A percentile compares a stretch with the other conserved stretches of the same genome.
phyloP scores from a whole-genome alignment of 2,113 vertebrate genomes.

The Lates calcarifer region DNA sequence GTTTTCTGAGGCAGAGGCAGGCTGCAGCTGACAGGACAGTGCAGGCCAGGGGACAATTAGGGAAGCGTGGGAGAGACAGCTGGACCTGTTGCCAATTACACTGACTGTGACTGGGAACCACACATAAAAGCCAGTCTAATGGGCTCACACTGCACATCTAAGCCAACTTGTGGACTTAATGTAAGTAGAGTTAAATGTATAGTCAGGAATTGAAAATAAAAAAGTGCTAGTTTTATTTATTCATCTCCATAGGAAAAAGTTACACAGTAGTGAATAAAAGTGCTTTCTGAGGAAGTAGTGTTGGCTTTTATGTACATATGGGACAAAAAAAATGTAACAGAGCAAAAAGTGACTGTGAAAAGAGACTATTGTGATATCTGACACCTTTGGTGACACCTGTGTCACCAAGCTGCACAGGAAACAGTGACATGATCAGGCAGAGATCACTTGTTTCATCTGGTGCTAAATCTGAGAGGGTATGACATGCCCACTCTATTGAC shows the following conservation, averaged over 20 bases:
- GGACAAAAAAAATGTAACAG: constrained; percentile 55
- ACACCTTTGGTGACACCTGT: no score
- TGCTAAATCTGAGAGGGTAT: constrained; percentile 9
- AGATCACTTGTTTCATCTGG: background rate
- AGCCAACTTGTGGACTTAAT: background rate
- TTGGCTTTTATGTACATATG: background rate
- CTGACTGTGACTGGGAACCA: constrained; percentile 31
- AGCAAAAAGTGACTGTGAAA: constrained; percentile 28
- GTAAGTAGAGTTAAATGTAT: background rate
- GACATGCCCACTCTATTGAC: background rate
- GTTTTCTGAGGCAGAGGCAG: constrained; percentile 47
- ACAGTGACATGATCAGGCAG: constrained; percentile 7
- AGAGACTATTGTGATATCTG: background rate
- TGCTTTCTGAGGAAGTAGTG: constrained; percentile 37
- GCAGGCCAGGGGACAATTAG: constrained; percentile 71
- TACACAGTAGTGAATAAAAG: constrained; percentile 54
- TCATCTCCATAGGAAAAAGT: constrained; percentile 43
- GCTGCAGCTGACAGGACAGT: constrained; percentile 72
- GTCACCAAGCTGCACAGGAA: constrained; percentile 24
- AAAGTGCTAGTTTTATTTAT: constrained; percentile 62
- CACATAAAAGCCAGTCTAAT: constrained; percentile 22
- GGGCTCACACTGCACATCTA: constrained; percentile 4
- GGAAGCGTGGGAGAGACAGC: constrained; percentile 70
- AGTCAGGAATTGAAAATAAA: constrained; percentile 41
- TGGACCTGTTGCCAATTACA: constrained; percentile 72